Conservation (phyloP, 2,113 vertebrate genomes). For the Zingel zingel region DNA sequence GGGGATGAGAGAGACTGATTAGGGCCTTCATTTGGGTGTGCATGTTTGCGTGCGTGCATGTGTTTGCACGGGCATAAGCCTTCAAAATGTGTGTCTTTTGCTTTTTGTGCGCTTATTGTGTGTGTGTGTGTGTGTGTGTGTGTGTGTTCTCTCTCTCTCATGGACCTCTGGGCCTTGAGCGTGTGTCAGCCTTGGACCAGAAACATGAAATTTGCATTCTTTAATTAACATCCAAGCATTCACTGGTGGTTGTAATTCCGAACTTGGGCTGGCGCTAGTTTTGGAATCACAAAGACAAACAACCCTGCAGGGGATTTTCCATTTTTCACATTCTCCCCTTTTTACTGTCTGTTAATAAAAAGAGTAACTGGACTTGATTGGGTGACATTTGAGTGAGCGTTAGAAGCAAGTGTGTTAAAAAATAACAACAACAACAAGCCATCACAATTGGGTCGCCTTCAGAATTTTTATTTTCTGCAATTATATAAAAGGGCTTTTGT, state of each 20-base stretch:
- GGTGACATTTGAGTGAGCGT: constrained; percentile 69
- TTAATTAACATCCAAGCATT: constrained; percentile 83
- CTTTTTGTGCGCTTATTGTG: constrained; percentile 21
- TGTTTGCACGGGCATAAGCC: constrained; percentile 44
- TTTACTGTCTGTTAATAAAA: constrained; percentile 40
- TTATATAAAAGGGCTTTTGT: constrained; percentile 38
- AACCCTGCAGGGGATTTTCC: constrained; percentile 67
- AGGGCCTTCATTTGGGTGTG: constrained; percentile 53
- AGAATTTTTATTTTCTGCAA: constrained; percentile 45
- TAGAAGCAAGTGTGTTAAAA: constrained; percentile 42
- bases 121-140: constrained; percentile 6
- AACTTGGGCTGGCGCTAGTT: constrained; percentile 65
- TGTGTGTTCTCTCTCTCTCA: constrained; percentile 28
- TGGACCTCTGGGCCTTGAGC: constrained; percentile 72
- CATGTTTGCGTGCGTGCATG: neutral
- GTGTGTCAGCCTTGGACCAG: constrained; percentile 80
- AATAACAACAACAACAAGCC: constrained; percentile 9
- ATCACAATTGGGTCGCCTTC: constrained; percentile 20
- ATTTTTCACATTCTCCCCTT: neutral
- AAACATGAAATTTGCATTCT: constrained; percentile 85
- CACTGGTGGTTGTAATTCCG: constrained; percentile 77
- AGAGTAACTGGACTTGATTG: constrained; percentile 68
- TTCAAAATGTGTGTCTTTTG: constrained; percentile 49
- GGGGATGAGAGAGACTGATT: constrained; percentile 71
- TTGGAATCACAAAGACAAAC: constrained; percentile 77